Conservation (phyloP, 2,113 vertebrate genomes). For the Myrmophylax atrothorax region DNA sequence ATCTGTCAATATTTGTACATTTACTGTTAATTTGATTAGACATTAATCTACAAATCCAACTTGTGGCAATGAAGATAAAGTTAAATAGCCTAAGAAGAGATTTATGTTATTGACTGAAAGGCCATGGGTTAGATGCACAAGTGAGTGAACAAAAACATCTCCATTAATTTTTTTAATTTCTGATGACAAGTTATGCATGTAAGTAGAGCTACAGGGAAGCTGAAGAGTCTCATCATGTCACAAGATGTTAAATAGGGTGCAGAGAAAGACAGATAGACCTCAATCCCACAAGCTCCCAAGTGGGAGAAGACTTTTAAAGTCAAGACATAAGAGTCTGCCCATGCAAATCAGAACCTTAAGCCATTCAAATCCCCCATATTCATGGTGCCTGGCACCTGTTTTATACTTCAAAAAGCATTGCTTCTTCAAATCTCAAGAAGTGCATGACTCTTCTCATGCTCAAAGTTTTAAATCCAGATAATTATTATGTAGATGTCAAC, state of each 20-base stretch:
- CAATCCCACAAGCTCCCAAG: conserved; percentile 14
- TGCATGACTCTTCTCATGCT: not conserved
- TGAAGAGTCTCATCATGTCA: conserved; percentile 17
- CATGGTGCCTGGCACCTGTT: not conserved
- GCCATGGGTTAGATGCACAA: not conserved
- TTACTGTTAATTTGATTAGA: not conserved
- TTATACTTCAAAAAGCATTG: not conserved
- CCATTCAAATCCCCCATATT: conserved; percentile 3
- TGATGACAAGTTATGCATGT: conserved; percentile 24
- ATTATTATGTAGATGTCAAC: not conserved
- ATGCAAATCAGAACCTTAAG: conserved; percentile 22
- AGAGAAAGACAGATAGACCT: conserved; percentile 35
- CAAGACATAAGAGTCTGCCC: not conserved
- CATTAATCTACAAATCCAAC: not conserved
- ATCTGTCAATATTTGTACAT: not conserved
- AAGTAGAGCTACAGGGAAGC: conserved; percentile 13
- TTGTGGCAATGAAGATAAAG: not conserved
- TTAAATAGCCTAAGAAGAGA: not conserved
- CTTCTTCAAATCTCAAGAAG: not conserved
- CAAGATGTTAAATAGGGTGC: conserved; percentile 33
- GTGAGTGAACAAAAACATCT: not conserved
- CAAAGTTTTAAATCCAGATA: not conserved
- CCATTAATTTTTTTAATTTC: not conserved
- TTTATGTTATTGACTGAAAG: not conserved
- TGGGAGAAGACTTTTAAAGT: conserved; percentile 10